These are phyloP conservation scores for Pluvialis apricaria DNA, from an alignment of 2,113 vertebrate species.

Conservation along the genomic window DNA sequence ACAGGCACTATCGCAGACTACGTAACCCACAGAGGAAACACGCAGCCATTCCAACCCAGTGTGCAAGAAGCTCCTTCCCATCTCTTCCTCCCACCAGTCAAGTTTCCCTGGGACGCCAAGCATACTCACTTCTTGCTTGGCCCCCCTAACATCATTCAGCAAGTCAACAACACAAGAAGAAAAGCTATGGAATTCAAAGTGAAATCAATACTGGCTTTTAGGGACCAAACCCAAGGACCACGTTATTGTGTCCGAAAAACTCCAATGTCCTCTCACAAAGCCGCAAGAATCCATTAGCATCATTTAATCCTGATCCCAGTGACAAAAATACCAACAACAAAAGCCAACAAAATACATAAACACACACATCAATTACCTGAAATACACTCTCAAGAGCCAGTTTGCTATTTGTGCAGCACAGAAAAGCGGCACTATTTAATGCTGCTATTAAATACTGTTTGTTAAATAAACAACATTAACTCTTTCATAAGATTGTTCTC, in stretches of 20 bases:
- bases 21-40: background rate
- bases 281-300: background rate
- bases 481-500: background rate
- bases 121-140: background rate
- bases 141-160: background rate
- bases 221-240: background rate
- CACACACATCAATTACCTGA: background rate
- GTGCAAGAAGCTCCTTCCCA: background rate
- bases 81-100: background rate
- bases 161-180: background rate
- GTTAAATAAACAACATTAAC: background rate
- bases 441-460: background rate
- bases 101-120: background rate
- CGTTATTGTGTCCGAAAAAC: background rate
- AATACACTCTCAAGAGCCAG: background rate
- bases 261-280: background rate
- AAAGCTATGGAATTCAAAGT: background rate
- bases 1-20: background rate
- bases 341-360: background rate
- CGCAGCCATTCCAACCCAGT: background rate
- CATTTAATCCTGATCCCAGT: background rate
- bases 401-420: background rate
- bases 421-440: background rate
- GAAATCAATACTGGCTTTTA: conserved; percentile 24
- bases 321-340: background rate